phyloP scores from a whole-genome alignment of 2,113 vertebrate species.

The Poeciliopsis retropinna region DNA sequence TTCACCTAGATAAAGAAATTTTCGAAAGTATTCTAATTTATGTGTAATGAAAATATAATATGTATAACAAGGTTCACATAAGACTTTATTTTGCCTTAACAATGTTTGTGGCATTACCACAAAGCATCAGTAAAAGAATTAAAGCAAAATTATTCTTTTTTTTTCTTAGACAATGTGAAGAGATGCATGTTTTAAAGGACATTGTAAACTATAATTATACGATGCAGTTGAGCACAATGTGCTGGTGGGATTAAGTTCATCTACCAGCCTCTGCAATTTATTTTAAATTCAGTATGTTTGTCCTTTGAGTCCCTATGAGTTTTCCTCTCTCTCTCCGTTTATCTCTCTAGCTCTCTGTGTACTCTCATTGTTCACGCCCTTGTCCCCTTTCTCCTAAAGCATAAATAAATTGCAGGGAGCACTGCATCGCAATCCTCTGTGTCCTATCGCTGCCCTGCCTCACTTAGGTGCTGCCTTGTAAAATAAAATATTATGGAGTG shows the following conservation, averaged over 20 bases:
- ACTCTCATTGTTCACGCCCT: slow-evolving; percentile 12
- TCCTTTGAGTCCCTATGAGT: slow-evolving; percentile 24
- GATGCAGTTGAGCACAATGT: neutral
- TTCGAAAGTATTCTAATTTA: neutral
- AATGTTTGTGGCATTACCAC: too few relatives aligned
- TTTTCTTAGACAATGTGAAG: neutral
- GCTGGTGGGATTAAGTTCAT: neutral
- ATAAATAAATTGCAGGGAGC: slow-evolving; percentile 48
- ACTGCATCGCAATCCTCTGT: slow-evolving; percentile 36
- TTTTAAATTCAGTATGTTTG: slow-evolving; percentile 12
- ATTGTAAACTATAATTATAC: neutral
- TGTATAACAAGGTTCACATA: too few relatives aligned
- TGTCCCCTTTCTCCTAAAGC: neutral
- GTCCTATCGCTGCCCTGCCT: slow-evolving; percentile 26
- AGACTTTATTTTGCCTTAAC: too few relatives aligned
- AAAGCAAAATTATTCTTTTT: neutral
- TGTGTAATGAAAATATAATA: neutral
- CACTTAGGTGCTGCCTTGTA: slow-evolving; percentile 41
- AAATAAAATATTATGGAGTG: slow-evolving; percentile 61
- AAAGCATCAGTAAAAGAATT: too few relatives aligned
- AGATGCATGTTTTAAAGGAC: neutral
- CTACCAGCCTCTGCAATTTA: neutral
- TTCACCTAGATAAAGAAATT: neutral
- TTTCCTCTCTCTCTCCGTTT: slow-evolving; percentile 14
- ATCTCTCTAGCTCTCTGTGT: slow-evolving; percentile 12